Evolutionary conservation across 1,140 invertebrate genomes (phyloP).

Genomic region (Leptinotarsa undecemlineata): DNA sequence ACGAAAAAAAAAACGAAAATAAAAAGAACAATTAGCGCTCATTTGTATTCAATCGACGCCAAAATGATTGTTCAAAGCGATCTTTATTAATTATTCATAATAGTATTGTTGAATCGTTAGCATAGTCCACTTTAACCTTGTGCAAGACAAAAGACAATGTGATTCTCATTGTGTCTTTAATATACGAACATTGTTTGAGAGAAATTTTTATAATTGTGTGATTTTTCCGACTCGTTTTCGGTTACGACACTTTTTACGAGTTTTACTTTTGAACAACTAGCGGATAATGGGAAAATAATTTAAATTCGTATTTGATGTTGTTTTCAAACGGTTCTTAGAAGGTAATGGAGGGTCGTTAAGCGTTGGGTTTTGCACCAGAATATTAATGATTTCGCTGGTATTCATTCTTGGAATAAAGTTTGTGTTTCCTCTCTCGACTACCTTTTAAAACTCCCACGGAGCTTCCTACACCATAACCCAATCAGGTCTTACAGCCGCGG

Average conservation of each 20-base stretch:
- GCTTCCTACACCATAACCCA: too few species aligned
- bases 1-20: neutral
- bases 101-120: neutral
- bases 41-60: conserved; percentile 11
- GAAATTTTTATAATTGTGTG: neutral
- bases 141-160: conserved; percentile 21
- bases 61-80: conserved; percentile 13
- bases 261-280: neutral
- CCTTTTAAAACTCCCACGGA: too few species aligned
- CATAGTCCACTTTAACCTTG: conserved; percentile 21
- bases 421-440: too few species aligned
- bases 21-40: conserved; percentile 14
- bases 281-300: conserved; percentile 8
- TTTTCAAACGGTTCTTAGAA: too few species aligned
- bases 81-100: conserved; percentile 19
- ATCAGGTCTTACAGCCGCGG: too few species aligned
- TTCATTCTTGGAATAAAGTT: too few species aligned
- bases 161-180: conserved; percentile 5
- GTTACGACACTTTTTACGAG: neutral
- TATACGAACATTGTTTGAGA: neutral
- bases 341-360: too few species aligned
- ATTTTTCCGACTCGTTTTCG: neutral
- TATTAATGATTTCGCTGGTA: too few species aligned
- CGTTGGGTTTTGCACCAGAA: too few species aligned
- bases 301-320: neutral